These are phyloP conservation scores for Grapholita molesta DNA, from an alignment of 1,140 invertebrate species.

Conservation along the genomic window DNA sequence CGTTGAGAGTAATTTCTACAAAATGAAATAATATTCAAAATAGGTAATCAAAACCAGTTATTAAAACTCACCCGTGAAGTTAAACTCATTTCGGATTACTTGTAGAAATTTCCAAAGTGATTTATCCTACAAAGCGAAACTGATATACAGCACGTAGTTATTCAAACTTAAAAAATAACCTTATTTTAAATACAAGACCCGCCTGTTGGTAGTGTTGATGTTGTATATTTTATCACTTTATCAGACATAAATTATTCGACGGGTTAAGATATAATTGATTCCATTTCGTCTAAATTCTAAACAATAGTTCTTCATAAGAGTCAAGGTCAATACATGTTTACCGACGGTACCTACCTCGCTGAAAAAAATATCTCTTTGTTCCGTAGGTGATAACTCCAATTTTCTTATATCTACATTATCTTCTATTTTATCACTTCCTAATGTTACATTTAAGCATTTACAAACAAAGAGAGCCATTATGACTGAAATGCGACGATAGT, in stretches of 20 bases:
- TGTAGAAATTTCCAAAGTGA: not conserved
- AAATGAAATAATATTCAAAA: slow-evolving; percentile 23
- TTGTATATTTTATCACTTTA: slow-evolving; percentile 27
- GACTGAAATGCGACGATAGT: slow-evolving; percentile 34
- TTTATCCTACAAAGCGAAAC: not conserved
- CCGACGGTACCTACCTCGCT: slow-evolving; percentile 65
- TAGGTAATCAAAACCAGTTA: not conserved
- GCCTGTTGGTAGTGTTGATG: not conserved
- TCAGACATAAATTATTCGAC: not conserved
- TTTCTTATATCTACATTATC: slow-evolving; percentile 63
- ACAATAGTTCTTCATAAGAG: slow-evolving; percentile 46
- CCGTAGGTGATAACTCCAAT: slow-evolving; percentile 65
- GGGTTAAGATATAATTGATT: not conserved
- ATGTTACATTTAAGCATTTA: slow-evolving; percentile 72
- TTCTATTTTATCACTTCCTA: slow-evolving; percentile 69
- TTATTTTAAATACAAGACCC: slow-evolving; percentile 5
- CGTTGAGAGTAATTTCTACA: slow-evolving; percentile 58
- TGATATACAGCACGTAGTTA: slow-evolving; percentile 15
- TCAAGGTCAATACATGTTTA: slow-evolving; percentile 75
- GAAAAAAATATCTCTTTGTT: slow-evolving; percentile 78
- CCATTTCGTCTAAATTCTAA: slow-evolving; percentile 20
- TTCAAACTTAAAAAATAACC: slow-evolving; percentile 19
- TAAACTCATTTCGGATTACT: not conserved
- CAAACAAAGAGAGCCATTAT: slow-evolving; percentile 71
- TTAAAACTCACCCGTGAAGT: not conserved